A percentile compares a stretch with the other conserved stretches of the same genome.
These are phyloP conservation scores for Microtus richardsoni DNA, from an alignment of 2,113 vertebrate genomes.

Conservation along the genomic window DNA sequence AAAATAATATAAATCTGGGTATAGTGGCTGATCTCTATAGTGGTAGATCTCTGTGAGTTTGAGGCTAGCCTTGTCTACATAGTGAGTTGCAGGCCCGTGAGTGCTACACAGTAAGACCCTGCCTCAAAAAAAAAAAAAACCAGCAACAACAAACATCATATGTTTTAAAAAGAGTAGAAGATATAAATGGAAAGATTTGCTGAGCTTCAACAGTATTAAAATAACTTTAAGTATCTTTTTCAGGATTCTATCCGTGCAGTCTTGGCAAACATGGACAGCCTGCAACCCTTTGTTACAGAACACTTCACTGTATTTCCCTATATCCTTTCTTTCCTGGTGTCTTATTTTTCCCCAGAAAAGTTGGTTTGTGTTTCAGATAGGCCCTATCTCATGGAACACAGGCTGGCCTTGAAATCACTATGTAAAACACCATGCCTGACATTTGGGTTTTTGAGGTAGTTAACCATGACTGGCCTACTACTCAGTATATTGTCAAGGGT, in stretches of 20 bases:
- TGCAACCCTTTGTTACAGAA: slow-evolving; percentile 87
- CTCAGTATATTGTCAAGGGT: background rate
- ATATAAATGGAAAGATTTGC: background rate
- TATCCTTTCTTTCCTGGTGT: slow-evolving; percentile 86
- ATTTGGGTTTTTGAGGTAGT: background rate
- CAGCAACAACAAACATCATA: background rate
- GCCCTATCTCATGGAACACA: background rate
- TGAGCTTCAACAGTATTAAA: background rate
- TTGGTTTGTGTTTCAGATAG: background rate
- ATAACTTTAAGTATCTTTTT: slow-evolving; percentile 25
- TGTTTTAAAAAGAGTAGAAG: slow-evolving; percentile 16
- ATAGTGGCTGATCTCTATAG: background rate
- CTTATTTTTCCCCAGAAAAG: background rate
- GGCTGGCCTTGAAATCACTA: background rate
- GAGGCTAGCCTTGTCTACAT: background rate
- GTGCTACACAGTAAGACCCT: background rate
- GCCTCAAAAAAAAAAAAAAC: background rate
- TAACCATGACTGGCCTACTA: background rate
- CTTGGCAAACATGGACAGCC: slow-evolving; percentile 86
- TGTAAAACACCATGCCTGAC: background rate
- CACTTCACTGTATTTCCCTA: slow-evolving; percentile 87
- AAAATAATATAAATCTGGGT: background rate
- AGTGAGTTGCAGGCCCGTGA: background rate
- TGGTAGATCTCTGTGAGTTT: background rate
- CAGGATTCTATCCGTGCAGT: slow-evolving; percentile 88